Evolutionary conservation across 1,140 invertebrate species (phyloP).

Genomic region (Lordiphosa collinella): DNA sequence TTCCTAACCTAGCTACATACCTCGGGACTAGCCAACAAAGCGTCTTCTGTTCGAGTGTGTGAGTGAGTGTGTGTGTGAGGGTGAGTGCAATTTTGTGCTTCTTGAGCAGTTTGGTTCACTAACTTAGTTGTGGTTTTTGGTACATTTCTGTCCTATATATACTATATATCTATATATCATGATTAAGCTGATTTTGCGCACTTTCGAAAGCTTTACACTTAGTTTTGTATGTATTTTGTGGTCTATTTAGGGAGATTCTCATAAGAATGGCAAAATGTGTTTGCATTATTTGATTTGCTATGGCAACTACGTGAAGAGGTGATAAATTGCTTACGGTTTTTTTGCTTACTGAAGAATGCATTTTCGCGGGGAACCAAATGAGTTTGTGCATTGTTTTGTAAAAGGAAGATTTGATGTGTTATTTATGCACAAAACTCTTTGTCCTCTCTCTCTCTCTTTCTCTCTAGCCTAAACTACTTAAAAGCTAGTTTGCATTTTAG

Average conservation of each 20-base stretch:
- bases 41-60: slow-evolving; percentile 39
- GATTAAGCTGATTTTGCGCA: slow-evolving; percentile 58
- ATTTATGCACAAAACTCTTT: too few relatives aligned
- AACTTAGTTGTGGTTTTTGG: slow-evolving; percentile 42
- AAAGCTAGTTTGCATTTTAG: slow-evolving; percentile 36
- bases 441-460: too few relatives aligned
- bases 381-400: too few relatives aligned
- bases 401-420: too few relatives aligned
- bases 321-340: too few relatives aligned
- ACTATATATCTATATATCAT: slow-evolving; percentile 11
- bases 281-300: slow-evolving; percentile 3
- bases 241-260: slow-evolving; percentile 12
- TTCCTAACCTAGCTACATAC: slow-evolving; percentile 3
- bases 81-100: slow-evolving; percentile 49
- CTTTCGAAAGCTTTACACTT: slow-evolving; percentile 59
- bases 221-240: slow-evolving; percentile 22
- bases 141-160: slow-evolving; percentile 47
- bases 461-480: slow-evolving; percentile 51
- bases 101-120: slow-evolving; percentile 67
- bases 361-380: too few relatives aligned
- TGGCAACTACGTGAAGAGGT: too few relatives aligned
- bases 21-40: slow-evolving; percentile 60
- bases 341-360: too few relatives aligned
- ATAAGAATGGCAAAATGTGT: slow-evolving; percentile 40
- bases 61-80: slow-evolving; percentile 20